phyloP scores from a whole-genome alignment of 2,888 invertebrate genomes.

The Shargacucullia verbasci region DNA sequence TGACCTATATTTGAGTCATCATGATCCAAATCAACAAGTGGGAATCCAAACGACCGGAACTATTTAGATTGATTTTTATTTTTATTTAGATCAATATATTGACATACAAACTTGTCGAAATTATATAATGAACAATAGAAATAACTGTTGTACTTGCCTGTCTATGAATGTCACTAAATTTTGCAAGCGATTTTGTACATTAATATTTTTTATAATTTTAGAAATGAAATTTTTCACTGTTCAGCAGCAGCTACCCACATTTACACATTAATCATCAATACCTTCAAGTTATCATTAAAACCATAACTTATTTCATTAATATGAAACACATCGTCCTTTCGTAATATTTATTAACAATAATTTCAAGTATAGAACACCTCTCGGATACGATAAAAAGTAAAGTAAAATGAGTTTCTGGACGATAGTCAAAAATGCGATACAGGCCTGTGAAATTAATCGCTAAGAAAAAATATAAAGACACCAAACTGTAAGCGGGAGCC shows the following conservation, averaged over 20 bases:
- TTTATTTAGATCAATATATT: no score
- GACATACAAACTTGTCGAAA: no score
- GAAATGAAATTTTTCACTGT: no score
- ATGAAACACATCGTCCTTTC: constrained; percentile 4
- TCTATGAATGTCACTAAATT: no score
- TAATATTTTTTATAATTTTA: no score
- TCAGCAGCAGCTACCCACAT: no score
- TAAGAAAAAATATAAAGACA: constrained; percentile 32
- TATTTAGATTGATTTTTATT: constrained; percentile 2
- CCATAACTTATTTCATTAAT: not conserved
- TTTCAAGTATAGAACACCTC: constrained; percentile 12
- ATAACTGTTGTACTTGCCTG: no score
- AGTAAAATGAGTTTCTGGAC: constrained; percentile 30
- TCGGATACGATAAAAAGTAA: constrained; percentile 13
- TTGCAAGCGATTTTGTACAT: no score
- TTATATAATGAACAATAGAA: no score
- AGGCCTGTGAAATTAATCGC: constrained; percentile 33
- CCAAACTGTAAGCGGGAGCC: constrained; percentile 44
- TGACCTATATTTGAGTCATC: constrained; percentile 41
- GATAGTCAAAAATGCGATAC: constrained; percentile 38
- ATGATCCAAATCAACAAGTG: constrained; percentile 48
- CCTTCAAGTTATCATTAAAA: not conserved
- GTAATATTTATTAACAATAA: constrained; percentile 13
- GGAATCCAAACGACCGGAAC: constrained; percentile 9
- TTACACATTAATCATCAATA: no score